Percentiles rank a stretch among this genome's conserved stretches.
phyloP scores from a whole-genome alignment of 2,888 invertebrate species.

The Nomada goodeniana region DNA sequence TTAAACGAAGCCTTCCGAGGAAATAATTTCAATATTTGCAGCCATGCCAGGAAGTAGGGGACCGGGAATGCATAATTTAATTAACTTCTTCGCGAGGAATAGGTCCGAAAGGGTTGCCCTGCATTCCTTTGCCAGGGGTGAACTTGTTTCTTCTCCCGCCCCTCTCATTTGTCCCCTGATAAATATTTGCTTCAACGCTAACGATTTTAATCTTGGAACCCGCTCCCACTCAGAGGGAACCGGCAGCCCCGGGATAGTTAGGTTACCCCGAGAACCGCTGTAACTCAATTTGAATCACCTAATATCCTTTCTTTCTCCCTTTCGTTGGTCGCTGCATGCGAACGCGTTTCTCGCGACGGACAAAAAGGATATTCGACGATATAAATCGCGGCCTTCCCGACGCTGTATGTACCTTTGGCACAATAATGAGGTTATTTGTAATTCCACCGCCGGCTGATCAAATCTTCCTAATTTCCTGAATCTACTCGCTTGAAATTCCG shows the following conservation, averaged over 20 bases:
- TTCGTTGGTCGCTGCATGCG: background rate
- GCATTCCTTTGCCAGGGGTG: background rate
- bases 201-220: too few relatives aligned
- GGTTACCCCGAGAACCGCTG: conserved; percentile 9
- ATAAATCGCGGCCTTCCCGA: conserved; percentile 66
- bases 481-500: conserved; percentile 75
- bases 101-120: background rate
- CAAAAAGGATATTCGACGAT: conserved; percentile 70
- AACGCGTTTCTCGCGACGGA: conserved; percentile 1
- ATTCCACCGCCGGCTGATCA: conserved; percentile 76
- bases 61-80: background rate
- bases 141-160: background rate
- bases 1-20: background rate
- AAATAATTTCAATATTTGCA: background rate
- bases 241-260: background rate
- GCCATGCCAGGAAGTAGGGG: background rate
- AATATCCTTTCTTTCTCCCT: conserved; percentile 43
- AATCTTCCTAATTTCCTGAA: conserved; percentile 81
- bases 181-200: background rate
- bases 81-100: background rate
- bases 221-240: too few relatives aligned
- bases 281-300: conserved; percentile 62
- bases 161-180: background rate
- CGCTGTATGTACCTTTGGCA: conserved; percentile 43
- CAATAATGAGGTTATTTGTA: conserved; percentile 79